Base-by-base conservation (phyloP, 2,797 vertebrate species). In the Hypotaenidia philippensis region DNA sequence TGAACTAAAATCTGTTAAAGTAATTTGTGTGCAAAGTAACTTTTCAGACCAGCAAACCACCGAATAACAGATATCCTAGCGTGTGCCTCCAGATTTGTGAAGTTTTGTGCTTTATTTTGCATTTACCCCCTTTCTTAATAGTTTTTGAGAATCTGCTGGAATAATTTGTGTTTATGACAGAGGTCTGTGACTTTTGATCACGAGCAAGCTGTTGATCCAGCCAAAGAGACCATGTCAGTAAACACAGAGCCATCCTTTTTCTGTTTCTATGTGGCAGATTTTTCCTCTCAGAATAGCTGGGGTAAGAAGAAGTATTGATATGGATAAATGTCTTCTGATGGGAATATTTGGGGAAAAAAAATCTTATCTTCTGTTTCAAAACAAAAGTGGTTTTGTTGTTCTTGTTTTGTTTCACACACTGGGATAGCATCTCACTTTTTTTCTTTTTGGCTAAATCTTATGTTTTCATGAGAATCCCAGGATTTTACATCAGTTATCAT, bases 1-100 rank as follows among this genome's bases (percentile, higher is more conserved):
- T 53, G 71, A 94, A 72, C n/a, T 31, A 95, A 93, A 94, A 93
- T 76, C 71, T 91, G 79, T 44, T 89, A 7, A 76, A 87, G 57
- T 52, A 2, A 87, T 90, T 75, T 78, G 40, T 19, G 45, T 49
- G 53, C 53, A 81, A 94, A 94, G 13, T 83, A 60, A 44, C 36
- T 74, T 93, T 89, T 95, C 66, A 88, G 85, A 83, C 10, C 31
- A 89, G 69, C 32, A 84, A 41, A 93, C n/a, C 11, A n/a, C 4
- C 83, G 50, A 47, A 69, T 47, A 86, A 77, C 64, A 81, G 72
- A 70, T 19, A 88, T 31, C 0, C 2, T 25, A 74, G 68, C 2
- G 1, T 40, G 32, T 64, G 38, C 66, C 45, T 89, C 40, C 50
- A 77, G 74, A 49, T 79, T 45, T 1, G 4, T 68, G 78, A 96